Percentiles rank a stretch among this genome's conserved stretches.
These are phyloP conservation scores for Dendronephthya gigantea DNA, from an alignment of 64 coral and sea anemone species.

Conservation along the genomic window DNA sequence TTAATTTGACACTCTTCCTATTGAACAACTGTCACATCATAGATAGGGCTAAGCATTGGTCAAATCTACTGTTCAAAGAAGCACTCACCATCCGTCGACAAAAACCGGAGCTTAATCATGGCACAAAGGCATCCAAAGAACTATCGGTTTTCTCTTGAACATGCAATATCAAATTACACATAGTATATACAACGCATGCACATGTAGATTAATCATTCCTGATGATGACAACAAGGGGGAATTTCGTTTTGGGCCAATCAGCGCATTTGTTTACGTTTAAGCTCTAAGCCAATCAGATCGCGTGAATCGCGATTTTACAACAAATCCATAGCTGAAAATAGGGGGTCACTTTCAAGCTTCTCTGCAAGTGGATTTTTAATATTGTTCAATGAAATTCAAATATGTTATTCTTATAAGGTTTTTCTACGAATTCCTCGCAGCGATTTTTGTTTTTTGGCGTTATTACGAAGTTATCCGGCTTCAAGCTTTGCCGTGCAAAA, in stretches of 20 bases:
- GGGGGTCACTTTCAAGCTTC: constrained; percentile 15
- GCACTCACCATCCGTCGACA: too few relatives aligned
- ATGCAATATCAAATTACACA: too few relatives aligned
- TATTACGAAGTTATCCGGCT: constrained; percentile 19
- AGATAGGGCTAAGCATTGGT: too few relatives aligned
- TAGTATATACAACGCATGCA: too few relatives aligned
- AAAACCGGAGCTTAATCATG: too few relatives aligned
- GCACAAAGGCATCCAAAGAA: too few relatives aligned
- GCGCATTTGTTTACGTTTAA: constrained; percentile 11
- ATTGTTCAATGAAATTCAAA: constrained; percentile 20
- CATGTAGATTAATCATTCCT: too few relatives aligned
- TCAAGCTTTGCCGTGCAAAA: constrained; percentile 20
- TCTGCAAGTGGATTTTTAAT: constrained; percentile 21
- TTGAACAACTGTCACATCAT: too few relatives aligned
- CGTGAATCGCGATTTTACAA: constrained; percentile 14
- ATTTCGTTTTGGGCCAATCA: neutral
- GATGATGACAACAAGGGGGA: neutral
- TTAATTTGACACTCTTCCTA: too few relatives aligned
- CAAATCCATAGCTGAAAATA: constrained; percentile 25
- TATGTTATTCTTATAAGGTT: constrained; percentile 28
- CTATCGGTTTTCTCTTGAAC: too few relatives aligned
- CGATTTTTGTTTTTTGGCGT: constrained; percentile 29
- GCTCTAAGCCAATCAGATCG: too few relatives aligned
- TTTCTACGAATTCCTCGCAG: neutral
- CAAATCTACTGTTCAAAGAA: too few relatives aligned